A percentile compares a stretch with the other conserved stretches of the same genome.
These are phyloP conservation scores for Streptopelia turtur DNA, from an alignment of 2,797 vertebrate species.

Conservation along the genomic window DNA sequence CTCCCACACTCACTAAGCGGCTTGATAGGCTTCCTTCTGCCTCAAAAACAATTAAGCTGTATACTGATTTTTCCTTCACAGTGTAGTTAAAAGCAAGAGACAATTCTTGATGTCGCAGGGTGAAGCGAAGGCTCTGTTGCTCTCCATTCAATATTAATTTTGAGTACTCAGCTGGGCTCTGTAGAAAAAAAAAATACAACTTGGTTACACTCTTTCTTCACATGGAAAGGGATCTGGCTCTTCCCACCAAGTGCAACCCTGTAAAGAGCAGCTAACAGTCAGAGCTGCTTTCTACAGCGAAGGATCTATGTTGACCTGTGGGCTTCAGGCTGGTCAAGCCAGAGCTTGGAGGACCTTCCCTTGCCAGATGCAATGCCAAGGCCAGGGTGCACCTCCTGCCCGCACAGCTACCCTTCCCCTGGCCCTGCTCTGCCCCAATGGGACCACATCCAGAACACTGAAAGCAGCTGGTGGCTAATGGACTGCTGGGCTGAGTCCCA, in stretches of 20 bases:
- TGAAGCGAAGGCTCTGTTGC: conserved; percentile 54
- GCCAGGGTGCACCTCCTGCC: background rate
- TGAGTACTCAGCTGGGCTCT: conserved; percentile 85
- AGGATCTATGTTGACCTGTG: background rate
- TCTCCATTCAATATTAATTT: conserved; percentile 74
- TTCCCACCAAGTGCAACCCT: background rate
- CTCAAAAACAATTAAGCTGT: conserved; percentile 83
- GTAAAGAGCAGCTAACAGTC: background rate
- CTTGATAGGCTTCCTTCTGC: conserved; percentile 69
- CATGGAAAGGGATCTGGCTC: background rate
- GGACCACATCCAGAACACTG: background rate
- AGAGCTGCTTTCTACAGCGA: background rate
- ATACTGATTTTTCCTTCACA: conserved; percentile 76
- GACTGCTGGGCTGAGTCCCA: background rate
- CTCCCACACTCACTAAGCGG: conserved; percentile 81
- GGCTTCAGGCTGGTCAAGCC: background rate
- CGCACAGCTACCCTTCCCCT: background rate
- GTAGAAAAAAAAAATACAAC: conserved; percentile 40
- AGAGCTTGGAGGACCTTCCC: background rate
- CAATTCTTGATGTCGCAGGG: conserved; percentile 55
- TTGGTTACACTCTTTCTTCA: background rate
- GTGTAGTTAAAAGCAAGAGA: conserved; percentile 55
- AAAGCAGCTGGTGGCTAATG: background rate
- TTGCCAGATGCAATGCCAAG: background rate
- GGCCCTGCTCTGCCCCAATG: background rate